Evolutionary conservation across 2,113 vertebrate genomes (phyloP).

Genomic region (Gallinago jamesoni): DNA sequence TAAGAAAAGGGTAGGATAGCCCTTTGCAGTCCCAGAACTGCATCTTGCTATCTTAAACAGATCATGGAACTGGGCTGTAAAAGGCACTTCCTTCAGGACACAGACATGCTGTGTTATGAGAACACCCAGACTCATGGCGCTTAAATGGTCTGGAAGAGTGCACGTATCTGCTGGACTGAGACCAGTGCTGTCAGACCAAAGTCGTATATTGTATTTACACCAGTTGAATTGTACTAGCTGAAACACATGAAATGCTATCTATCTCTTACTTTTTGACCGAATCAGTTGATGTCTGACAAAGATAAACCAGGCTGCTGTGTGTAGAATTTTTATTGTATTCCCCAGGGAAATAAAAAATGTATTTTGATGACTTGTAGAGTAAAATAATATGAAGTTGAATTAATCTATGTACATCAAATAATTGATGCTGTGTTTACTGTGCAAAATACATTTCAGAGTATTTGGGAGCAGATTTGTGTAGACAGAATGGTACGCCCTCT

Average conservation of each 20-base stretch:
- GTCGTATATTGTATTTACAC: not conserved
- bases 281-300: not conserved
- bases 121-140: not conserved
- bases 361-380: not conserved
- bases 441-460: not conserved
- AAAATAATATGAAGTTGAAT: not conserved
- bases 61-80: not conserved
- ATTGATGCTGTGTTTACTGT: not conserved
- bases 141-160: not conserved
- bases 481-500: not conserved
- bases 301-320: rapidly evolving
- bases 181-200: not conserved
- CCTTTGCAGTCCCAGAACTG: not conserved
- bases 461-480: not conserved
- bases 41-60: not conserved
- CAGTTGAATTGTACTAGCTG: not conserved
- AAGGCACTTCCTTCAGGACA: not conserved
- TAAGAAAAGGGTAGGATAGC: not conserved
- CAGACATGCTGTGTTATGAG: not conserved
- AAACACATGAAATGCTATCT: not conserved
- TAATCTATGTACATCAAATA: not conserved
- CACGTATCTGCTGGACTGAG: not conserved
- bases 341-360: not conserved
- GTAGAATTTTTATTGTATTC: not conserved
- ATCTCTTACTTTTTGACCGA: not conserved